Conservation (phyloP, 2,888 invertebrate genomes). For the Malachius bipustulatus region DNA sequence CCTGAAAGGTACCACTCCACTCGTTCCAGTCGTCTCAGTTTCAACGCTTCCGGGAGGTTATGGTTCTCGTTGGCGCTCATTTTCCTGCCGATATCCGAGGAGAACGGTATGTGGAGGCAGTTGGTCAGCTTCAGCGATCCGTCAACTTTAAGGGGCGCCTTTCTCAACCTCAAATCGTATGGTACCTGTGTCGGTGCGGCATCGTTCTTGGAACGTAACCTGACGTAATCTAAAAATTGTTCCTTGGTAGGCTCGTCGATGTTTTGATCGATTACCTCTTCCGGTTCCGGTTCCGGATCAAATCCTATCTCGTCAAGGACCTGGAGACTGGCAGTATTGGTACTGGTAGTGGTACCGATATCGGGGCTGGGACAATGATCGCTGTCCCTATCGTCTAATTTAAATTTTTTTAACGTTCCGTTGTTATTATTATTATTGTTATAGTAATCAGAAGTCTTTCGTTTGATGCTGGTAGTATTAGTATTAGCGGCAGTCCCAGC, state of each 20-base stretch:
- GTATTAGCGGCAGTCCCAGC: no score
- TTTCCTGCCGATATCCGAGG: conserved; percentile 27
- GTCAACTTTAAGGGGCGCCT: conserved; percentile 5
- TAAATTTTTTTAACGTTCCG: no score
- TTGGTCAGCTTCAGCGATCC: conserved; percentile 15
- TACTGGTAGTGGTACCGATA: background rate
- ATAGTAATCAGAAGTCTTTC: no score
- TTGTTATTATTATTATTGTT: no score
- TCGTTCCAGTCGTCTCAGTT: conserved; percentile 23
- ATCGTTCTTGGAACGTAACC: conserved; percentile 12
- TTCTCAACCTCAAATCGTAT: no score
- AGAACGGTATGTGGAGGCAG: conserved; percentile 26
- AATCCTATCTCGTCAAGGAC: no score
- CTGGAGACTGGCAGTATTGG: background rate
- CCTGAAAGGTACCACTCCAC: conserved; percentile 27
- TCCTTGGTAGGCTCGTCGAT: background rate
- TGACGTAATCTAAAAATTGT: conserved; percentile 21
- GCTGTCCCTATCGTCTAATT: background rate
- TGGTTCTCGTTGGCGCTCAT: conserved; percentile 22
- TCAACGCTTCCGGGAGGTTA: conserved; percentile 21
- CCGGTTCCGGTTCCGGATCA: no score
- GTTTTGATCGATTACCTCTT: background rate
- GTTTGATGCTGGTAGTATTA: no score
- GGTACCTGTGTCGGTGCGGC: background rate
- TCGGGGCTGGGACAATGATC: background rate